These are phyloP conservation scores for Macrochelys suwanniensis DNA, from an alignment of 2,797 vertebrate species.

Conservation along the genomic window DNA sequence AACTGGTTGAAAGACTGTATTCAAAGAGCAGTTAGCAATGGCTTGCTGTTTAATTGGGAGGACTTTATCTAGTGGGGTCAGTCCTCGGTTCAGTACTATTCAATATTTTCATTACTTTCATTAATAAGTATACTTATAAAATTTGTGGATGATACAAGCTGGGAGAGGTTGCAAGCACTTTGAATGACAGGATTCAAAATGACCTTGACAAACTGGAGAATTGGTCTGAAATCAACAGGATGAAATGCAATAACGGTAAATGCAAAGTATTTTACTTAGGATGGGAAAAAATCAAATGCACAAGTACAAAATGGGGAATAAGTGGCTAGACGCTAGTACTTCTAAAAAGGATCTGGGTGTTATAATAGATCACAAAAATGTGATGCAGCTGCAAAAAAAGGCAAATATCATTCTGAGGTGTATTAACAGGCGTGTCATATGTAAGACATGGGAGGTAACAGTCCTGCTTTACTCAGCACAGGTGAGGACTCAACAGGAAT, in stretches of 20 bases:
- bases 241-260: not conserved
- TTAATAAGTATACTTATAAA: too few species aligned
- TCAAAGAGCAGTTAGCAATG: not conserved
- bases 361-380: not conserved
- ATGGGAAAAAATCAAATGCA: not conserved
- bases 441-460: not conserved
- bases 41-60: too few species aligned
- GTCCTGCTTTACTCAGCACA: not conserved
- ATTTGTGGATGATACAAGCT: too few species aligned
- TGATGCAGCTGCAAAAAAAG: not conserved
- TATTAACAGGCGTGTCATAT: not conserved
- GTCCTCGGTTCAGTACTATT: too few species aligned
- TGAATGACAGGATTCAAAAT: not conserved
- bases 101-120: too few species aligned
- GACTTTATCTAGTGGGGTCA: too few species aligned
- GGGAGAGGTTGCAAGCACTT: not conserved
- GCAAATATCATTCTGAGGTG: not conserved
- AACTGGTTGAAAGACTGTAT: not conserved
- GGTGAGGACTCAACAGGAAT: not conserved
- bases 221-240: not conserved
- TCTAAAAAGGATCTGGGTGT: not conserved
- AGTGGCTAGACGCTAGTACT: not conserved
- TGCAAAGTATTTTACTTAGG: not conserved
- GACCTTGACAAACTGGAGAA: not conserved
- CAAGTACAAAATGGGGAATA: not conserved